Evolutionary conservation across 2,797 vertebrate genomes (phyloP).

Genomic region (Malurus splendens): DNA sequence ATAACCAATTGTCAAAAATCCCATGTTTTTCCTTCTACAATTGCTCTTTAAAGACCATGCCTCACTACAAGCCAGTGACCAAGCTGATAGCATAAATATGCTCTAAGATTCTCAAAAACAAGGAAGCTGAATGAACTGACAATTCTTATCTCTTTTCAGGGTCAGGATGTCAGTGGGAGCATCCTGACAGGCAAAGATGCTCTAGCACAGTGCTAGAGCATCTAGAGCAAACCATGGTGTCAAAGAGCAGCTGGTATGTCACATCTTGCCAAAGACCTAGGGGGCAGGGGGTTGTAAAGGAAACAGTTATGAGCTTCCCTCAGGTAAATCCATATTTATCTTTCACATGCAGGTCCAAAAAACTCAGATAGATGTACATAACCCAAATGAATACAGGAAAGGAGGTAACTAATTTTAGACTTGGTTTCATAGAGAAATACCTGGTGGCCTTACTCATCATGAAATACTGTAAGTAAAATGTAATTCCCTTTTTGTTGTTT

Average conservation of each 20-base stretch:
- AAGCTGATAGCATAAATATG: background rate
- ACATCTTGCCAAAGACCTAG: background rate
- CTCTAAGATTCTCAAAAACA: background rate
- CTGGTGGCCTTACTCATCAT: background rate
- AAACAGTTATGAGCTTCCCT: background rate
- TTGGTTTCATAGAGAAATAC: background rate
- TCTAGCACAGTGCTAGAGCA: background rate
- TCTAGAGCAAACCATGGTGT: background rate
- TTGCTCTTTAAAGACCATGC: background rate
- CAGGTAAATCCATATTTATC: background rate
- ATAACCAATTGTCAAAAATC: background rate
- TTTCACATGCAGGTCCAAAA: background rate
- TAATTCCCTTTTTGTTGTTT: background rate
- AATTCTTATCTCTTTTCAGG: background rate
- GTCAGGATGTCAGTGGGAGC: background rate
- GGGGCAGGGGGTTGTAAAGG: background rate
- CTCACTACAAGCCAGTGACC: background rate
- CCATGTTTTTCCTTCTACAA: background rate
- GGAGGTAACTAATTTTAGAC: background rate
- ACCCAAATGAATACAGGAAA: background rate
- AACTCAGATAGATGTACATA: background rate
- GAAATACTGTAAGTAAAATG: background rate
- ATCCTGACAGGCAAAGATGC: accelerated
- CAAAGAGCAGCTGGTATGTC: background rate
- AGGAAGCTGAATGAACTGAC: background rate